These are phyloP conservation scores for Polyodon spathula DNA, from an alignment of 2,113 vertebrate species.

Conservation along the genomic window DNA sequence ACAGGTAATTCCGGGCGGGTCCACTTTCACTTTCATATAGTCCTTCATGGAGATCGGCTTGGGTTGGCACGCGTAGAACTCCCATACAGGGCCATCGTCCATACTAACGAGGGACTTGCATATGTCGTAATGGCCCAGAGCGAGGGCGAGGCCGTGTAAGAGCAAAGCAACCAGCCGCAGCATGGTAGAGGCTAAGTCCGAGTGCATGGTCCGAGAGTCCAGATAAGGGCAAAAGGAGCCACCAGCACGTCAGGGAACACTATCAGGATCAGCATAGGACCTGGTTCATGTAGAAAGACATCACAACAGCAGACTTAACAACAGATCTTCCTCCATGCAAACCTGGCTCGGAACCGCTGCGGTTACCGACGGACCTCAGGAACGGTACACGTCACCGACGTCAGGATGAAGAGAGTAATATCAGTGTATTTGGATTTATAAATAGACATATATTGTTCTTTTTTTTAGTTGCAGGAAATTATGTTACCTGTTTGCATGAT, in stretches of 20 bases:
- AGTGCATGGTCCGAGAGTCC: slow-evolving; percentile 32
- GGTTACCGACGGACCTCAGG: no score
- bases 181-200: slow-evolving; percentile 62
- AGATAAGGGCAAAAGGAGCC: slow-evolving; percentile 46
- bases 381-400: neutral
- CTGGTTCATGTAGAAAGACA: slow-evolving; percentile 36
- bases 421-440: neutral
- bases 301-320: slow-evolving; percentile 23
- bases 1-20: slow-evolving; percentile 84
- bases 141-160: slow-evolving; percentile 66
- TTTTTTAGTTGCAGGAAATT: no score
- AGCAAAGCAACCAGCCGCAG: slow-evolving; percentile 63
- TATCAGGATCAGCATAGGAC: slow-evolving; percentile 68
- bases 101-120: slow-evolving; percentile 95
- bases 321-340: slow-evolving; percentile 11
- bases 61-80: slow-evolving; percentile 93
- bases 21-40: slow-evolving; percentile 81
- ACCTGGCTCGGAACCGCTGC: no score
- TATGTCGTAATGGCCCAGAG: slow-evolving; percentile 83
- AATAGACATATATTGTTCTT: neutral
- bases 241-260: slow-evolving; percentile 48
- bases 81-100: slow-evolving; percentile 89
- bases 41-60: slow-evolving; percentile 80
- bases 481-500: no score
- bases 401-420: neutral